Evolutionary conservation across 1,140 invertebrate species (phyloP).

Genomic region (Macrosteles quadrilineatus): DNA sequence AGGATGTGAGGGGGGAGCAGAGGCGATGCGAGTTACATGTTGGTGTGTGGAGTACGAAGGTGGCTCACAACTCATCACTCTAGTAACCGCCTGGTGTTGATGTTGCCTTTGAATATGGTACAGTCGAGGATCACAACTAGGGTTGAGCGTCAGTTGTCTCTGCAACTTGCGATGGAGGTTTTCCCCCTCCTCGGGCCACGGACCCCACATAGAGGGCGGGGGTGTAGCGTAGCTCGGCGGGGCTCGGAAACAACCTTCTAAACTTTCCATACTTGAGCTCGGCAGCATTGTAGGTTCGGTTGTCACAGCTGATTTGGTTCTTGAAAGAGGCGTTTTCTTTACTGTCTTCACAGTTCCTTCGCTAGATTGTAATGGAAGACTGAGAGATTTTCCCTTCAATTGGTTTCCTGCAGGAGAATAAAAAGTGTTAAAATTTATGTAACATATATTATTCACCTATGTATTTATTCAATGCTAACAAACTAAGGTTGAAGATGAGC

Average conservation of each 20-base stretch:
- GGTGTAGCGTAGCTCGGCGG: constrained; percentile 21
- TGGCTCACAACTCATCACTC: constrained; percentile 40
- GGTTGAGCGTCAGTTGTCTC: constrained; percentile 79
- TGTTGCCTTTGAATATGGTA: constrained; percentile 50
- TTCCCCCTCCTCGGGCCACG: constrained; percentile 48
- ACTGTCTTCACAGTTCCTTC: constrained; percentile 43
- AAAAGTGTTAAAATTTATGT: not conserved
- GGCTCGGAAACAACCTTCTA: constrained; percentile 12
- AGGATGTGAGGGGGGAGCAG: constrained; percentile 61
- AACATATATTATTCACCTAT: too few relatives aligned
- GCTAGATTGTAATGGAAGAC: constrained; percentile 48
- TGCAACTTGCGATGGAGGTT: constrained; percentile 79
- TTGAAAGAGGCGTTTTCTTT: constrained; percentile 57
- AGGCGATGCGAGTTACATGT: constrained; percentile 68
- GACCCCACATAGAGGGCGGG: constrained; percentile 34
- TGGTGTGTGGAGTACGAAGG: constrained; percentile 45
- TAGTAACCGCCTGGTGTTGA: constrained; percentile 43
- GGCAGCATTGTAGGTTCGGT: constrained; percentile 43
- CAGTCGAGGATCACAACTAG: constrained; percentile 70
- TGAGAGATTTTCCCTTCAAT: constrained; percentile 51
- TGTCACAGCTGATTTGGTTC: constrained; percentile 57
- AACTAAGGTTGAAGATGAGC: too few relatives aligned
- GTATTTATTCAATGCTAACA: too few relatives aligned
- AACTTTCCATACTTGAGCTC: constrained; percentile 46
- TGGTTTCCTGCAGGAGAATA: constrained; percentile 44